Percentiles rank a stretch among this genome's conserved stretches.
Evolutionary conservation across 2,888 invertebrate species (phyloP).

Genomic region (Microctonus brassicae): DNA sequence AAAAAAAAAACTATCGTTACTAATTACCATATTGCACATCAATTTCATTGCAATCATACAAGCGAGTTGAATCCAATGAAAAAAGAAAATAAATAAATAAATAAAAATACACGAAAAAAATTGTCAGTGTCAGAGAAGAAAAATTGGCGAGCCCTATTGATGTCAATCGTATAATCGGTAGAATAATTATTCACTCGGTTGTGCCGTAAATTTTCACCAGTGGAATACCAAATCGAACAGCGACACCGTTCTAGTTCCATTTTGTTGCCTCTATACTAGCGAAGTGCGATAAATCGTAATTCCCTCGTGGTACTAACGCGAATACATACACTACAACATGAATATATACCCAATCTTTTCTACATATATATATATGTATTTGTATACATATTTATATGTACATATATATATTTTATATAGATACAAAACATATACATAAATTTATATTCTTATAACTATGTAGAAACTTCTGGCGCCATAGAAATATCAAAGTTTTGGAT

Average conservation of each 20-base stretch:
- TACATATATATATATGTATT: conserved; percentile 21
- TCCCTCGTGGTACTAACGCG: conserved; percentile 30
- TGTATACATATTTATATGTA: not conserved
- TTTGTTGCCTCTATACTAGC: conserved; percentile 38
- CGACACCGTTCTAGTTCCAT: conserved; percentile 36
- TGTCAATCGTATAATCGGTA: conserved; percentile 39
- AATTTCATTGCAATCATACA: not conserved
- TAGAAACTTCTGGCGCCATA: conserved; percentile 24
- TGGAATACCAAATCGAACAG: conserved; percentile 52
- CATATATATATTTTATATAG: not conserved
- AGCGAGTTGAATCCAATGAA: not conserved
- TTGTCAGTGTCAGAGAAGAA: conserved; percentile 13
- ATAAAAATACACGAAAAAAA: conserved; percentile 12
- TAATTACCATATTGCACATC: not conserved
- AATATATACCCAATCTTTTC: conserved; percentile 15
- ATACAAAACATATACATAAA: conserved; percentile 10
- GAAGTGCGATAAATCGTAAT: conserved; percentile 48
- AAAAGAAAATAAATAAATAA: not conserved
- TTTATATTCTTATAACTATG: conserved; percentile 15
- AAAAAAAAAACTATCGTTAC: not conserved
- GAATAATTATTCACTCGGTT: conserved; percentile 38
- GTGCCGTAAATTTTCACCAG: conserved; percentile 34
- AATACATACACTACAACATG: conserved; percentile 26
- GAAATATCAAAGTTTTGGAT: conserved; percentile 32
- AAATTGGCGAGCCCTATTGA: conserved; percentile 24